A percentile compares a stretch with the other conserved stretches of the same genome.
Conservation (phyloP, 2,797 vertebrate genomes). For the Prionace glauca region DNA sequence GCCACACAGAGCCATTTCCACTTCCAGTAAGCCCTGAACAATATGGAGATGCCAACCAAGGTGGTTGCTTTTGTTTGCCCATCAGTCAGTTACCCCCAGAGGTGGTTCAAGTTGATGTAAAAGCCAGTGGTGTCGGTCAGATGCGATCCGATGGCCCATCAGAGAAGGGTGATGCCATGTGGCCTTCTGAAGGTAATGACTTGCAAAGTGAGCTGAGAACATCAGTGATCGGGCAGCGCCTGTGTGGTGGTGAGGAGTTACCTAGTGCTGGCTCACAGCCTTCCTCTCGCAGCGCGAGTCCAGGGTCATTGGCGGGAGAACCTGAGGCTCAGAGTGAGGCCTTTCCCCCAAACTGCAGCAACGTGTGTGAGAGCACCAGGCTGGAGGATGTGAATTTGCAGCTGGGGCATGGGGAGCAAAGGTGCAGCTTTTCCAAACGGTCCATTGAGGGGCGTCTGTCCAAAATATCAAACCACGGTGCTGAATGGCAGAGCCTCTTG, state of each 20-base stretch:
- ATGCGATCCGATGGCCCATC: too few species aligned
- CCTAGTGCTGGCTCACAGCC: neutral
- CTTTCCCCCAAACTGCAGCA: neutral
- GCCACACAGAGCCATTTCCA: neutral
- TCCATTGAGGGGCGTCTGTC: constrained; percentile 39
- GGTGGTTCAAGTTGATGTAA: neutral
- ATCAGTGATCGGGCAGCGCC: neutral
- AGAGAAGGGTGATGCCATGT: neutral
- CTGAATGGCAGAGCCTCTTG: fast-evolving
- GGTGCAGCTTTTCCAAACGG: constrained; percentile 67
- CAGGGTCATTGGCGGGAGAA: neutral
- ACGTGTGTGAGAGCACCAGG: constrained; percentile 34
- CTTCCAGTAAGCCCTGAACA: neutral
- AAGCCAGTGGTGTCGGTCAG: too few species aligned
- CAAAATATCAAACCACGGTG: neutral
- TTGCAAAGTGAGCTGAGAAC: neutral
- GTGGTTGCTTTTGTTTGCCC: neutral
- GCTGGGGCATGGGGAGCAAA: constrained; percentile 45
- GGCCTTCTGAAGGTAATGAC: neutral
- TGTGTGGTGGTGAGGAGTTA: neutral
- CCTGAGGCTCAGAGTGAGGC: neutral
- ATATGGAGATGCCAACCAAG: neutral
- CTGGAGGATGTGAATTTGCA: neutral
- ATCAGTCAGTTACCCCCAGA: neutral
- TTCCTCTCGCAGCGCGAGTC: neutral